Base-by-base conservation (phyloP, 23 tunicate genomes). In the Styela plicata region DNA sequence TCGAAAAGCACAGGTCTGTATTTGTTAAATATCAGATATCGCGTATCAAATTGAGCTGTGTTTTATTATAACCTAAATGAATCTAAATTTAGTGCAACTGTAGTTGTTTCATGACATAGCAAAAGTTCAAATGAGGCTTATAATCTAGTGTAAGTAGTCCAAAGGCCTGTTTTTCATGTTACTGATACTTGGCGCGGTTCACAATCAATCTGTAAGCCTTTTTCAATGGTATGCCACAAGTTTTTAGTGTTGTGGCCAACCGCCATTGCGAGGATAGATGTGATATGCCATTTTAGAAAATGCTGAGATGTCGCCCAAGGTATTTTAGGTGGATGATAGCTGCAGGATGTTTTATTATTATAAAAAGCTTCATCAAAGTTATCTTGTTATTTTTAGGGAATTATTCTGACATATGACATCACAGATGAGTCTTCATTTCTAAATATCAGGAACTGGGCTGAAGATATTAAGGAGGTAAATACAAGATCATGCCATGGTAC, bases 401-500 rank as follows among this genome's bases (percentile, higher is more conserved):
- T 88, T 18, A 79, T 88, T 26, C 84, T 88, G 33, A 75, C 87
- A 16, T 88, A 88, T 83, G 93, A 88, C 64, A 78, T 83, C 75
- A 88, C 93, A 26, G 70, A 78, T 71, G 87, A 88, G 78, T 66
- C 74, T 16, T 88, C 93, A 1, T 88, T 88, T 71, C 64, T 79
- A 1, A 88, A 83, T 69, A 78, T 88, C 37, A 65, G 93, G 21
- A 83, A 83, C 21, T 88, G 93, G 93, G 79, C 79, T 1, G 78
- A 66, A 23, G 93, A 88, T 36, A 86, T 78, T 2, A 74, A 84
- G 30, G 93, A 88, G 80, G 81, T 76, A 37, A 18, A 22, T 18
- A n/a, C n/a, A n/a, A n/a, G n/a, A n/a, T n/a, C n/a, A n/a, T n/a
- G n/a, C n/a, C n/a, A n/a, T n/a, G n/a, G n/a, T n/a, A n/a, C n/a